Evolutionary conservation across 2,113 vertebrate species (phyloP), one percentile per base, ranked within the genome.

Genomic region (Protomyctophum bolini): DNA sequence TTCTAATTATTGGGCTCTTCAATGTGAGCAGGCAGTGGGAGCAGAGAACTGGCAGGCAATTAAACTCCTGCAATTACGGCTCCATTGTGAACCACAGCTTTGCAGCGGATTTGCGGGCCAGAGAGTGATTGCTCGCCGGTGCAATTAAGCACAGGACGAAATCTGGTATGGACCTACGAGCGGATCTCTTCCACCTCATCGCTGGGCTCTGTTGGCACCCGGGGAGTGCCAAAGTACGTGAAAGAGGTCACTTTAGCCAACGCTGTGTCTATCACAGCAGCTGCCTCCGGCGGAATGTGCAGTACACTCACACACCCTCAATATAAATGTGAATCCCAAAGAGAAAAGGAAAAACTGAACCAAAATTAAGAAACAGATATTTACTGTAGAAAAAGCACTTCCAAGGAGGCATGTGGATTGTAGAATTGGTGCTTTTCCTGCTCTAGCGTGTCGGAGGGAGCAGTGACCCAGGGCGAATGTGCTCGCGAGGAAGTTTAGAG

Each of bases 21-120:
- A 91, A 83, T 84, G 78, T 76, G 89, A 89, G 90, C 91, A 91
- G 88, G 86, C 87, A 85, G 86, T 83, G 88, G 84, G 88, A 91
- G 88, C 86, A 80, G 84, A 91, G 82, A 89, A 91, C 88, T 89
- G 85, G 89, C 89, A 91, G 86, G 90, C 92, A 93, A 94, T 94
- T 94, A 94, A 92, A 93, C 85, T 91, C 84, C 90, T 88, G 92
- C 93, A 93, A 94, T 94, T 93, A 94, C 79, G 84, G 81, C 85
- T 92, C 88, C 87, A 92, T 93, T 92, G 92, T 93, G 90, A 93
- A 90, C 89, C 85, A 65, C 71, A 85, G 90, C 88, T 93, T 92
- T 91, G 86, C 83, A 73, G 83, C 84, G 87, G 91, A 93, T 93
- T 91, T 91, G 83, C 71, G 80, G 85, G 90, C 77, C 81, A 84